Evolutionary conservation across 2,113 vertebrate genomes (phyloP).

Genomic region (Syrrhaptes paradoxus): DNA sequence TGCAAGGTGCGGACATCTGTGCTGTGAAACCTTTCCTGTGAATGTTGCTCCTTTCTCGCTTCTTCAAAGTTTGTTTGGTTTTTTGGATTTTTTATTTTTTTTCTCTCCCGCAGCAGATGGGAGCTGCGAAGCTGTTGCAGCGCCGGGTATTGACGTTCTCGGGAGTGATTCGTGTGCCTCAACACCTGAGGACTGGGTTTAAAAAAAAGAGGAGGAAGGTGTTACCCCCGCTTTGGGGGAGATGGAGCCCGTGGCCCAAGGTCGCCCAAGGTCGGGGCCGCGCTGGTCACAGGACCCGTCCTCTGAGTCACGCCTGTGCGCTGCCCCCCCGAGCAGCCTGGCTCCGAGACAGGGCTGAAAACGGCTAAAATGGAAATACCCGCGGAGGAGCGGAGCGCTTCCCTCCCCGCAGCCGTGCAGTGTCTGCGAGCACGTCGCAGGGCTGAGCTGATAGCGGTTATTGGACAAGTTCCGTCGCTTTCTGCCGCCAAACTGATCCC

Average conservation of each 20-base stretch:
- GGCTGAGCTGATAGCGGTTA: neutral
- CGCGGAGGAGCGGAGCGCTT: neutral
- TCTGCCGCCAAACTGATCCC: neutral
- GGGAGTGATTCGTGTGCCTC: neutral
- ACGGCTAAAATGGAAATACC: constrained; percentile 17
- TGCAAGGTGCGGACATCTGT: neutral
- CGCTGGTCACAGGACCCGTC: fast-evolving
- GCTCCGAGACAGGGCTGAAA: neutral
- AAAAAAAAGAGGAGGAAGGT: neutral
- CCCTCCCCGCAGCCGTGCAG: neutral
- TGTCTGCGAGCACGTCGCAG: neutral
- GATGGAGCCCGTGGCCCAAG: neutral
- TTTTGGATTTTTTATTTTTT: no score
- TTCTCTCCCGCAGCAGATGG: neutral
- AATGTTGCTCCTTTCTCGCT: neutral
- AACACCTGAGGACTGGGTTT: neutral
- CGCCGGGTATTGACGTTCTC: neutral
- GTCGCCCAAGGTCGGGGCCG: neutral
- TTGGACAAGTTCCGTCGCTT: neutral
- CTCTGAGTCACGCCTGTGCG: neutral
- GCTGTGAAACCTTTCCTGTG: neutral
- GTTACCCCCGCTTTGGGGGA: neutral
- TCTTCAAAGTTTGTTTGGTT: neutral
- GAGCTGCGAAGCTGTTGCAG: neutral
- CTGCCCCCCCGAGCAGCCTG: neutral